A percentile compares a stretch with the other conserved stretches of the same genome.
Evolutionary conservation across 2,888 invertebrate genomes (phyloP).

Genomic region (Baccha elongata): DNA sequence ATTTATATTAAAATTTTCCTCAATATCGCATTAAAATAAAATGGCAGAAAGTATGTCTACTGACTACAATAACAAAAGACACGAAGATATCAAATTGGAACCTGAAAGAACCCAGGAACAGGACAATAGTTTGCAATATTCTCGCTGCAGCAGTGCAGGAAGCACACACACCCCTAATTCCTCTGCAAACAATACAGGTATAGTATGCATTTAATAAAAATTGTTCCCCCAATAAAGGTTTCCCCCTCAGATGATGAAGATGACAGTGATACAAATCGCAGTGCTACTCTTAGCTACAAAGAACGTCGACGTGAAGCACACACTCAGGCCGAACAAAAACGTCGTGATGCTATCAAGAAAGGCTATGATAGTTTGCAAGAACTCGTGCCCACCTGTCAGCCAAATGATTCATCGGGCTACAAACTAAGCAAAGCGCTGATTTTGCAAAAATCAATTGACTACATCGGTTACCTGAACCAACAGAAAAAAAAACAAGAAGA

Average conservation of each 20-base stretch:
- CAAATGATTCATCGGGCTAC: conserved; percentile 94
- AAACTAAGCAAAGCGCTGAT: conserved; percentile 97
- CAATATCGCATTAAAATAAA: neutral
- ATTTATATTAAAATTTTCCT: neutral
- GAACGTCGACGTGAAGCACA: conserved; percentile 97
- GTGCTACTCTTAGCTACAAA: conserved; percentile 90
- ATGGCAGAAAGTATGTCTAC: conserved; percentile 69
- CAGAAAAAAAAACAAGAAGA: conserved; percentile 97
- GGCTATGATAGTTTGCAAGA: conserved; percentile 97
- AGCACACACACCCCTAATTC: conserved; percentile 91
- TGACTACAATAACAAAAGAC: conserved; percentile 41
- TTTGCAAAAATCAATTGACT: conserved; percentile 96
- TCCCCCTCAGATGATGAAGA: conserved; percentile 84
- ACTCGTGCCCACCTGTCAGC: conserved; percentile 96
- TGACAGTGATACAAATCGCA: conserved; percentile 84
- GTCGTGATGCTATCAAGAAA: conserved; percentile 98
- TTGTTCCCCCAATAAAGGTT: conserved; percentile 36
- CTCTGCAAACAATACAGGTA: conserved; percentile 91
- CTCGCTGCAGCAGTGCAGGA: conserved; percentile 89
- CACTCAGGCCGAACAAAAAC: conserved; percentile 97
- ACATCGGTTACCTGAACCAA: conserved; percentile 94
- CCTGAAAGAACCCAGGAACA: conserved; percentile 85
- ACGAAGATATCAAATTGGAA: conserved; percentile 79
- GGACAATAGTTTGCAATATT: conserved; percentile 84
- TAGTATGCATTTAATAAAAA: conserved; percentile 28